Evolutionary conservation across 2,797 vertebrate species (phyloP).

Genomic region (Pipistrellus nathusii): DNA sequence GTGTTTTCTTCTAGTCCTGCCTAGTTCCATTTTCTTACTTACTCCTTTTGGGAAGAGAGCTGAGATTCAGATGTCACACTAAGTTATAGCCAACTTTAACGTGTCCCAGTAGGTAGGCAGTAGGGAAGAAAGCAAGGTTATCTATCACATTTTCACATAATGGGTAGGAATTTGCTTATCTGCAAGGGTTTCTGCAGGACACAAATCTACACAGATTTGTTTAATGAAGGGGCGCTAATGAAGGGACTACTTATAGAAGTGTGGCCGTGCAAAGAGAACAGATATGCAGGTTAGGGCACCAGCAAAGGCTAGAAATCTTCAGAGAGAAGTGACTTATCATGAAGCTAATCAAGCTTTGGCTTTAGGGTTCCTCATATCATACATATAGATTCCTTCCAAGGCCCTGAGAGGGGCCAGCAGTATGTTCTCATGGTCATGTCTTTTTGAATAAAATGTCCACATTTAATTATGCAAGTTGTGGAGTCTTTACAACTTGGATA

Average conservation of each 20-base stretch:
- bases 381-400: neutral
- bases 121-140: neutral
- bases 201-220: neutral
- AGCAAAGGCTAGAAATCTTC: neutral
- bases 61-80: conserved; percentile 52
- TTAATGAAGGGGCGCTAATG: neutral
- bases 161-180: neutral
- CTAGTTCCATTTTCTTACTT: conserved; percentile 67
- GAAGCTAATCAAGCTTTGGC: neutral
- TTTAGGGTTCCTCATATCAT: neutral
- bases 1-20: conserved; percentile 69
- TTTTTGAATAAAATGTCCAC: neutral
- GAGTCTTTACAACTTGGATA: neutral
- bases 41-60: conserved; percentile 73
- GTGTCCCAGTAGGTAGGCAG: neutral
- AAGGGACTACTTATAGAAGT: neutral
- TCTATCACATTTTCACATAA: neutral
- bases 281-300: neutral
- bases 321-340: neutral
- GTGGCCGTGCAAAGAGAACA: neutral
- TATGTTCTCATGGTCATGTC: neutral
- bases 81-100: neutral
- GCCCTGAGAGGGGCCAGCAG: neutral
- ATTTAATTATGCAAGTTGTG: neutral
- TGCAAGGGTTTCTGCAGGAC: neutral